These are phyloP conservation scores for Cryptocephalus moraei DNA, from an alignment of 2,888 invertebrate genomes.

Conservation along the genomic window DNA sequence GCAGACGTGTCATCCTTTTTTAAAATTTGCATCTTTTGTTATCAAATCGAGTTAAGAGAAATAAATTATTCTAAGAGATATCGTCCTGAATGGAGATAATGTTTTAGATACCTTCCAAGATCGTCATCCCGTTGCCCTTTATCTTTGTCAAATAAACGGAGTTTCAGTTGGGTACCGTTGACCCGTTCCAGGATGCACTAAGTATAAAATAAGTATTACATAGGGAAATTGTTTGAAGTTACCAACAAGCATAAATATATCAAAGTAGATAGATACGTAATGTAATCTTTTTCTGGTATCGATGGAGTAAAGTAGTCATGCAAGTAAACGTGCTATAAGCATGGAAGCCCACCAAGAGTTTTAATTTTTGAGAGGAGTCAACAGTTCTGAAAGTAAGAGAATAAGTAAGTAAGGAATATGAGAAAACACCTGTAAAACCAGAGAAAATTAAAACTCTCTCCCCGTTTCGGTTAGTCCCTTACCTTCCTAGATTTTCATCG, in stretches of 20 bases:
- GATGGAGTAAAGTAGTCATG: not conserved
- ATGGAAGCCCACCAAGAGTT: constrained; percentile 3
- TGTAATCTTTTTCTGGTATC: not conserved
- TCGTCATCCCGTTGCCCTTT: constrained; percentile 86
- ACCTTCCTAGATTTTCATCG: constrained; percentile 86
- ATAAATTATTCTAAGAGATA: too few relatives aligned
- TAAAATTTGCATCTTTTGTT: too few relatives aligned
- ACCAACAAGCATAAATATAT: too few relatives aligned
- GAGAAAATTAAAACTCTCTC: constrained; percentile 5
- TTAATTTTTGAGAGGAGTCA: constrained; percentile 1
- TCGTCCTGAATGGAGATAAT: not conserved
- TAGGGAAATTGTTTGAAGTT: not conserved
- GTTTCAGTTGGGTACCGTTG: constrained; percentile 45
- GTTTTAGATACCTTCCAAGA: constrained; percentile 65
- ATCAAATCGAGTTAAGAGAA: too few relatives aligned
- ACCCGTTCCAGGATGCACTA: constrained; percentile 52
- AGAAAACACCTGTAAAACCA: not conserved
- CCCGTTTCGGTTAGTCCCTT: constrained; percentile 30
- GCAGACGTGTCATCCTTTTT: too few relatives aligned
- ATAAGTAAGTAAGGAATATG: not conserved
- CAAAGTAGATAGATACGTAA: too few relatives aligned
- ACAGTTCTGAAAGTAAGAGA: too few relatives aligned
- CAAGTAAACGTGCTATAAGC: too few relatives aligned
- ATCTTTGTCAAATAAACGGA: constrained; percentile 86
- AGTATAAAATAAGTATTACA: constrained; percentile 11